phyloP scores from a whole-genome alignment of 2,797 vertebrate genomes.

The Notoglanidium macrostoma region DNA sequence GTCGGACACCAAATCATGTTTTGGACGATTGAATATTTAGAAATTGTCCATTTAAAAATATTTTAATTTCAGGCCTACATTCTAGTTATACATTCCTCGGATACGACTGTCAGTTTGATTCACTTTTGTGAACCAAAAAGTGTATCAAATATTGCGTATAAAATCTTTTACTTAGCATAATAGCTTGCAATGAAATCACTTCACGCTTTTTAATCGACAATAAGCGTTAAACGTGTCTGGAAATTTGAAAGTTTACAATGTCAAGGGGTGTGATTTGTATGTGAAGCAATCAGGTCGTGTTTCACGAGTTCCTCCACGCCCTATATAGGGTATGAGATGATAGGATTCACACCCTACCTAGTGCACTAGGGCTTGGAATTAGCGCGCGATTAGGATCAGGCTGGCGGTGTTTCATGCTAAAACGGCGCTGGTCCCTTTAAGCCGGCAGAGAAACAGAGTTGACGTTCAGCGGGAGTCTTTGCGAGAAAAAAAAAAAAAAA shows the following conservation, averaged over 20 bases:
- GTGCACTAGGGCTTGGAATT: neutral
- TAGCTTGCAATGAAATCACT: neutral
- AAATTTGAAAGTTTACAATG: neutral
- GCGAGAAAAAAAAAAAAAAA: neutral
- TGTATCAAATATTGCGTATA: neutral
- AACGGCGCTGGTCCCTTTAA: slow-evolving; percentile 15
- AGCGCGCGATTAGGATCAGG: neutral
- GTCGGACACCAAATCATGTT: too few species aligned
- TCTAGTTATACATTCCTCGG: neutral
- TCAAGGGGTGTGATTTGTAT: neutral
- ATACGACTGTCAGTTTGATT: neutral
- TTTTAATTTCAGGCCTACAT: too few species aligned
- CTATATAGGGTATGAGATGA: neutral
- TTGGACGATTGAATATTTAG: too few species aligned
- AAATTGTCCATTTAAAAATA: too few species aligned
- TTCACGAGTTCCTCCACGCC: neutral
- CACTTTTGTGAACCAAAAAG: neutral
- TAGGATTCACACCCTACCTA: neutral
- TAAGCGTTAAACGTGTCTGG: neutral
- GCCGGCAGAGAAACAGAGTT: slow-evolving; percentile 3
- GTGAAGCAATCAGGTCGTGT: neutral
- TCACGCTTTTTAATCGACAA: too few species aligned
- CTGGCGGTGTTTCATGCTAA: neutral
- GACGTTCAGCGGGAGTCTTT: slow-evolving; percentile 34
- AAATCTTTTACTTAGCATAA: neutral